These are phyloP conservation scores for Sparidentex hasta DNA, from an alignment of 2,797 vertebrate genomes.

Conservation along the genomic window DNA sequence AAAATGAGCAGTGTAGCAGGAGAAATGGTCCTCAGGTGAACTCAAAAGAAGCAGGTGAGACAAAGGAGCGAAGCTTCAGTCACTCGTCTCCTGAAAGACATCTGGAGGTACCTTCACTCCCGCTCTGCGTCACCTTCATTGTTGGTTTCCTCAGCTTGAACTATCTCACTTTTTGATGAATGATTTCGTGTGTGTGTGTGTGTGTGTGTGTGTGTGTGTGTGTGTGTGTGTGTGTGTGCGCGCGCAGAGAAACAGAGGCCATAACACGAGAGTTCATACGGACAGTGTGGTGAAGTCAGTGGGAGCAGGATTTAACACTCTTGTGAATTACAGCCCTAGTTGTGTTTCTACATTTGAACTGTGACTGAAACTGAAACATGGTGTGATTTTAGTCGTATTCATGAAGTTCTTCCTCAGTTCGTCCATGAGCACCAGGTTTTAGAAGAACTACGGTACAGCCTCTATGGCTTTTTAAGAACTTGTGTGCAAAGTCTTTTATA, in stretches of 20 bases:
- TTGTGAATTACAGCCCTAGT: constrained; percentile 38
- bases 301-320: constrained; percentile 1
- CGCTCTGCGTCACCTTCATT: not conserved
- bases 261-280: constrained; percentile 13
- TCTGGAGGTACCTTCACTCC: not conserved
- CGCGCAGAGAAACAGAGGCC: constrained; percentile 1
- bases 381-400: constrained; percentile 18
- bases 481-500: constrained; percentile 70
- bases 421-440: constrained; percentile 63
- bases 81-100: constrained; percentile 1
- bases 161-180: not conserved
- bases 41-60: constrained; percentile 21
- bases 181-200: constrained; percentile 7
- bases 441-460: constrained; percentile 65
- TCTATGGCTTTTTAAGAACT: constrained; percentile 73
- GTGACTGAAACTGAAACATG: constrained; percentile 19
- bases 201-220: no score
- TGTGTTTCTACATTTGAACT: constrained; percentile 20
- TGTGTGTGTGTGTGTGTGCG: no score
- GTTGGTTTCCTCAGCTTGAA: not conserved
- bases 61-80: constrained; percentile 15
- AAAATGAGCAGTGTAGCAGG: constrained; percentile 30
- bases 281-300: constrained; percentile 13
- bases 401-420: constrained; percentile 30
- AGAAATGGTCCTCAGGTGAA: constrained; percentile 21